Evolutionary conservation across 2,113 vertebrate genomes (phyloP), one percentile per base, ranked within the genome.

Genomic region (Pleuronectes platessa): DNA sequence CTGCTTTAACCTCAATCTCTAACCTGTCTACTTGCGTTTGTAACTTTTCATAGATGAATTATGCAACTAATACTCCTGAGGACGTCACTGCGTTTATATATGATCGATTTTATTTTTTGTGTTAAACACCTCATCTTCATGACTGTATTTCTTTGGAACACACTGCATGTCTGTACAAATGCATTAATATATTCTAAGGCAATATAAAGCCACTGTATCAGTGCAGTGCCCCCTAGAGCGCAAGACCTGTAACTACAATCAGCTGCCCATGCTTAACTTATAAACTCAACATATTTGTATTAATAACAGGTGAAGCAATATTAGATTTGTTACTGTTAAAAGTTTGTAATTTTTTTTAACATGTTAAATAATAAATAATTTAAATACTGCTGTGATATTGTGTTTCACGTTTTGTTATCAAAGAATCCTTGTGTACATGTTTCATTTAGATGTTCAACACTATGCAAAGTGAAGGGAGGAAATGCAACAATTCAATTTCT

Each of bases 181-280:
- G 42, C 51, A 26, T 21, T 10, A 58, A 58, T 26, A 2, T 59
- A 63, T 62, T 42, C 40, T 45, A 20, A 23, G 58, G 12, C 17
- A 40, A 24, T 68, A 26, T 61, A 20, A 67, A 61, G n/a, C 61
- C 10, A 8, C 66, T 35, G 40, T 21, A 6, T 9, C 51, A 17
- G 15, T 37, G 6, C 64, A 77, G 81, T 70, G 71, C 83, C 81
- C 51, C 74, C 87, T 51, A 2, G 31, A 66, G 76, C 21, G 18
- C 62, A 61, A 12, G 11, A 1, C n/a, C 5, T 55, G 76, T 35
- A 78, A 80, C 63, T 81, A 54, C 83, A 87, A 27, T 0, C n/a
- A 61, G 31, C 55, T 12, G 0, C n/a, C n/a, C 42, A 37, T 23
- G 13, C 14, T 53, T 55, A 17, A 26, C 31, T 59, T 31, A 58